Conservation (phyloP, 2,797 vertebrate genomes). For the Neosilurus hyrtlii region DNA sequence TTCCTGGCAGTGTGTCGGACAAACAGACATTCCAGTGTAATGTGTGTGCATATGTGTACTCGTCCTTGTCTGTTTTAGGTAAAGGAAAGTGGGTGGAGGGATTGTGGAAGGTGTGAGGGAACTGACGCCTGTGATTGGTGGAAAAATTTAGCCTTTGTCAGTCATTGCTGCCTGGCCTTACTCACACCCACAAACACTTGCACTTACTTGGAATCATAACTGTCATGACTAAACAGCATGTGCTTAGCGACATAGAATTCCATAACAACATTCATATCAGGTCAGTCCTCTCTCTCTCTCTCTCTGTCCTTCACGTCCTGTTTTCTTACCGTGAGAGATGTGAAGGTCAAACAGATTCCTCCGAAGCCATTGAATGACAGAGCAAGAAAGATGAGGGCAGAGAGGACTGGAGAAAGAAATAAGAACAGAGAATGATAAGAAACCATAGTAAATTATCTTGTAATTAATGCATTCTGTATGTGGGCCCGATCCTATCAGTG, state of each 20-base stretch:
- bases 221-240: constrained; percentile 49
- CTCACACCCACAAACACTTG: constrained; percentile 2
- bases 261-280: constrained; percentile 35
- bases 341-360: constrained; percentile 91
- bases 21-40: background rate
- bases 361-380: constrained; percentile 88
- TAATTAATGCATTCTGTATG: background rate
- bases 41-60: constrained; percentile 7
- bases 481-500: no score
- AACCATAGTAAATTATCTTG: background rate
- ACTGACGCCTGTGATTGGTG: constrained; percentile 62
- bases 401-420: constrained; percentile 65
- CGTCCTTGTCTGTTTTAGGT: constrained; percentile 63
- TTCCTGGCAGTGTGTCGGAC: background rate
- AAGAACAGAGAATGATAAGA: constrained; percentile 3
- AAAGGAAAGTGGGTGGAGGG: constrained; percentile 61
- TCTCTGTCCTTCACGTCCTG: background rate
- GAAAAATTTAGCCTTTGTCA: constrained; percentile 42
- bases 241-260: constrained; percentile 27
- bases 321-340: constrained; percentile 85
- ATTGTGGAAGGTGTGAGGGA: constrained; percentile 62
- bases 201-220: constrained; percentile 48
- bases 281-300: background rate
- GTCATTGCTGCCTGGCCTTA: constrained; percentile 53
- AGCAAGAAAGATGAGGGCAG: constrained; percentile 82